Evolutionary conservation across 2,113 vertebrate species (phyloP).

Genomic region (Percopsis transmontana): DNA sequence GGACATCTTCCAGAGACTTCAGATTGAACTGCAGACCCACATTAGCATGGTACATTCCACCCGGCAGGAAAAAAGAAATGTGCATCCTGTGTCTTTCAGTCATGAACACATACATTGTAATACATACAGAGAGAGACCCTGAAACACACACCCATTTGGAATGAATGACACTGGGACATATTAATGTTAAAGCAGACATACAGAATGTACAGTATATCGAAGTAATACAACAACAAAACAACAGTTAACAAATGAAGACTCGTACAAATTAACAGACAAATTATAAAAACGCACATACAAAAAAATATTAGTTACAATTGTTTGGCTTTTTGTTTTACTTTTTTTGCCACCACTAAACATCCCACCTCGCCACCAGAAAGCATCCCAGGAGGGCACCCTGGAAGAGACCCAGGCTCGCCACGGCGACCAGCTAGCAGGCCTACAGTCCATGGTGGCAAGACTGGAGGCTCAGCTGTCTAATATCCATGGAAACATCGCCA

Average conservation of each 20-base stretch:
- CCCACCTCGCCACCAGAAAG: slow-evolving; percentile 73
- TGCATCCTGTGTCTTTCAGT: neutral
- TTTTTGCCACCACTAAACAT: neutral
- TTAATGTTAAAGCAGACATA: too few relatives aligned
- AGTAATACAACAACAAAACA: too few relatives aligned
- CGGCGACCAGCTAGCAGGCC: slow-evolving; percentile 73
- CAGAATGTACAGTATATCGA: too few relatives aligned
- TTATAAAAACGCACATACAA: too few relatives aligned
- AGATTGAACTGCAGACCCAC: slow-evolving; percentile 85
- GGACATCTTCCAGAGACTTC: slow-evolving; percentile 76
- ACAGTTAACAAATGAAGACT: too few relatives aligned
- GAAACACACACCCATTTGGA: too few relatives aligned
- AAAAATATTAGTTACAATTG: too few relatives aligned
- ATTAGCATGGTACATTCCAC: slow-evolving; percentile 80
- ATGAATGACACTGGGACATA: too few relatives aligned
- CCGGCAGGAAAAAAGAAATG: neutral
- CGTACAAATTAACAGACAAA: too few relatives aligned
- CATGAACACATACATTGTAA: too few relatives aligned
- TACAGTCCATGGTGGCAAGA: slow-evolving; percentile 79
- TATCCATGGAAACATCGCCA: slow-evolving; percentile 78
- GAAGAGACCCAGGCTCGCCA: slow-evolving; percentile 82
- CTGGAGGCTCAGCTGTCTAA: slow-evolving; percentile 82
- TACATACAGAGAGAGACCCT: too few relatives aligned
- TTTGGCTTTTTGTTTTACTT: too few relatives aligned
- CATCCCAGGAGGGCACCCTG: slow-evolving; percentile 77